Evolutionary conservation across 2,113 vertebrate genomes (phyloP).

Genomic region (Aspidoscelis tigris): DNA sequence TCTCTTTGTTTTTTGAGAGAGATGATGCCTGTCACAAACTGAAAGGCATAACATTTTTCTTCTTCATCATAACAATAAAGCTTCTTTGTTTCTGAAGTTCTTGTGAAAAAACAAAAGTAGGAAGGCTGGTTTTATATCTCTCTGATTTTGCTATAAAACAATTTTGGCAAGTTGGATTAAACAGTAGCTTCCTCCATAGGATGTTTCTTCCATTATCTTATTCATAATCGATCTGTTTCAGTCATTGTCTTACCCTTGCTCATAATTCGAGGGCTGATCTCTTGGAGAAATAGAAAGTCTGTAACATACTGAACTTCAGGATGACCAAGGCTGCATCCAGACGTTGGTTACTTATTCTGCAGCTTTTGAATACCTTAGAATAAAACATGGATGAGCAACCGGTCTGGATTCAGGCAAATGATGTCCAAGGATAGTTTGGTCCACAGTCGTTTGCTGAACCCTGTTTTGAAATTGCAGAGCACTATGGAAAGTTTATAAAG

Average conservation of each 20-base stretch:
- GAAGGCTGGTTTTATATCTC: conserved; percentile 25
- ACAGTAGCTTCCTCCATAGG: background rate
- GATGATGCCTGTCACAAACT: conserved; percentile 1
- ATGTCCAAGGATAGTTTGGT: background rate
- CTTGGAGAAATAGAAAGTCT: conserved; percentile 21
- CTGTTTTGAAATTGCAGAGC: background rate
- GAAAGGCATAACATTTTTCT: conserved; percentile 10
- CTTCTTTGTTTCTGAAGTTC: conserved; percentile 11
- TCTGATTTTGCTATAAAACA: conserved; percentile 16
- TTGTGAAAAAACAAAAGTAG: background rate
- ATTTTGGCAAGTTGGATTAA: conserved; percentile 18
- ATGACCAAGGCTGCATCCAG: background rate
- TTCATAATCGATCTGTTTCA: background rate
- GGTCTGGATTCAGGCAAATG: background rate
- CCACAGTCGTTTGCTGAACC: background rate
- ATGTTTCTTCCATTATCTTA: background rate
- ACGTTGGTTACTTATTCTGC: too few relatives aligned
- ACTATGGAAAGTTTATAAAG: background rate
- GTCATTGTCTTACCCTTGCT: background rate
- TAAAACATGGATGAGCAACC: too few relatives aligned
- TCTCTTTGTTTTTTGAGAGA: background rate
- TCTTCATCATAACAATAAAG: background rate
- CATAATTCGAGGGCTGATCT: background rate
- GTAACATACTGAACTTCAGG: background rate
- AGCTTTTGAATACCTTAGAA: too few relatives aligned